These are phyloP conservation scores for Micrasema longulum DNA, from an alignment of 1,140 invertebrate species.

Conservation along the genomic window DNA sequence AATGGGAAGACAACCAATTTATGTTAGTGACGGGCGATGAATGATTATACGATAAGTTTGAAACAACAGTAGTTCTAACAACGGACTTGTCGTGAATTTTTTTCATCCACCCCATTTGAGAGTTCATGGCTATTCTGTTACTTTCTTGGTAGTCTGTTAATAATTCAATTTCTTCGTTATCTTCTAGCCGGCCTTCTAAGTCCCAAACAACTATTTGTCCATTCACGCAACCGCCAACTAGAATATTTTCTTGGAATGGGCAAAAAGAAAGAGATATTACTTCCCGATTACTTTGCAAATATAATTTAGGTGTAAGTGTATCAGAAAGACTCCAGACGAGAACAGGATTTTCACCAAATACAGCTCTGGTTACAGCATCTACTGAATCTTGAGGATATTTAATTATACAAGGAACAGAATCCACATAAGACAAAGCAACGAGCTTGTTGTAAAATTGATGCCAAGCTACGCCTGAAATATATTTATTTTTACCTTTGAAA, in stretches of 20 bases:
- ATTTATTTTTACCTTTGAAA: conserved; percentile 71
- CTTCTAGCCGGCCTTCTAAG: conserved; percentile 74
- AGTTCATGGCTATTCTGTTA: conserved; percentile 70
- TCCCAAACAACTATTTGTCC: conserved; percentile 82
- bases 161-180: conserved; percentile 72
- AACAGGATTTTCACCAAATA: conserved; percentile 72
- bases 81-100: conserved; percentile 68
- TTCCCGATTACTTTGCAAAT: conserved; percentile 75
- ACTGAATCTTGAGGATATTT: conserved; percentile 55
- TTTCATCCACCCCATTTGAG: conserved; percentile 77
- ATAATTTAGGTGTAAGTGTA: conserved; percentile 75
- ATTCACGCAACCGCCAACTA: conserved; percentile 78
- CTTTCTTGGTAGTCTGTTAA: conserved; percentile 73
- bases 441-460: conserved; percentile 77
- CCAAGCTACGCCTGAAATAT: conserved; percentile 75
- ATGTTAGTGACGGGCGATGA: conserved; percentile 73
- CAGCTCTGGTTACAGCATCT: conserved; percentile 67
- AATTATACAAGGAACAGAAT: conserved; percentile 58
- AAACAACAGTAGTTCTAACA: conserved; percentile 72
- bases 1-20: conserved; percentile 74
- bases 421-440: conserved; percentile 73
- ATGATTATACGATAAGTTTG: conserved; percentile 73
- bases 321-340: conserved; percentile 81
- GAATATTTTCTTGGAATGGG: conserved; percentile 74
- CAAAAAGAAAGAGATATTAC: conserved; percentile 75